Evolutionary conservation across 2,888 invertebrate species (phyloP).

Genomic region (Sesia apiformis): DNA sequence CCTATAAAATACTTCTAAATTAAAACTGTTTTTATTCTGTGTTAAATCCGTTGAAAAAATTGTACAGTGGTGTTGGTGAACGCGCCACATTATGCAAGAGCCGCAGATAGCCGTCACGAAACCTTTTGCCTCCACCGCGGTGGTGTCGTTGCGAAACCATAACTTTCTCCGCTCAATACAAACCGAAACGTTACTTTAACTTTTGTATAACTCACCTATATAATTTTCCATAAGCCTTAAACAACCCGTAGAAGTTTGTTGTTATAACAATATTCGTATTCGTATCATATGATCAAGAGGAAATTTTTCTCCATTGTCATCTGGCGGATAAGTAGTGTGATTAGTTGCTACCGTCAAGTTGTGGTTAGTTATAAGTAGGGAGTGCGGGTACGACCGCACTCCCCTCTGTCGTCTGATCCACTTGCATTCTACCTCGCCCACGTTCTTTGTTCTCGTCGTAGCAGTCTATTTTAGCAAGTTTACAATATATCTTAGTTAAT

Average conservation of each 20-base stretch:
- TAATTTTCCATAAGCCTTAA: neutral
- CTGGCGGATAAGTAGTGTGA: no score
- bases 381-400: no score
- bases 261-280: neutral
- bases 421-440: neutral
- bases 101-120: slow-evolving; percentile 48
- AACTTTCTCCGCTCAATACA: slow-evolving; percentile 51
- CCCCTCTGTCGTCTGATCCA: slow-evolving; percentile 2
- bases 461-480: slow-evolving; percentile 3
- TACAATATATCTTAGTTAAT: slow-evolving; percentile 9
- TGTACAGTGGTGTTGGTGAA: slow-evolving; percentile 25
- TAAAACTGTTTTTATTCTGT: slow-evolving; percentile 16
- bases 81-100: slow-evolving; percentile 49
- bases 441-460: slow-evolving; percentile 7
- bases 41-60: slow-evolving; percentile 19
- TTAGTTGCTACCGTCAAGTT: no score
- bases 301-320: no score
- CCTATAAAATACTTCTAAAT: no score
- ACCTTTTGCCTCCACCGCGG: slow-evolving; percentile 48
- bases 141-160: slow-evolving; percentile 44
- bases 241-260: neutral
- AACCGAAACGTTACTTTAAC: slow-evolving; percentile 26
- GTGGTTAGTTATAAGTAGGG: no score
- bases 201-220: slow-evolving; percentile 10
- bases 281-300: neutral